Conservation (phyloP, 2,888 invertebrate species). For the Elmis aenea region DNA sequence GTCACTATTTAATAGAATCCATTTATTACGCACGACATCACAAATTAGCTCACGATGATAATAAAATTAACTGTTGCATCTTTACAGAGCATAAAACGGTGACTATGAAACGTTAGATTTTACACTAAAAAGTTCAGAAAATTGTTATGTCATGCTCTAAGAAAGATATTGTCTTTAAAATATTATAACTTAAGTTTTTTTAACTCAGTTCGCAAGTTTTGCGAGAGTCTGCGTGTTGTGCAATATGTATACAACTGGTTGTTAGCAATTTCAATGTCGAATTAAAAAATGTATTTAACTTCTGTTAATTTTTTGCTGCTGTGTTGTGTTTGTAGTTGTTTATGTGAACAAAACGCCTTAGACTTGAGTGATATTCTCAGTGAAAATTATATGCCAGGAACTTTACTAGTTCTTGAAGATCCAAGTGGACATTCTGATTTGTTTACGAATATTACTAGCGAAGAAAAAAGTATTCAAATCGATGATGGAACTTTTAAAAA, state of each 20-base stretch:
- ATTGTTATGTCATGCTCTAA: constrained; percentile 12
- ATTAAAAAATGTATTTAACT: no score
- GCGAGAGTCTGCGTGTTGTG: no score
- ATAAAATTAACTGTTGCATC: not conserved
- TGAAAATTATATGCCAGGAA: constrained; percentile 65
- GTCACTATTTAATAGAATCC: no score
- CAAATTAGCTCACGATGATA: not conserved
- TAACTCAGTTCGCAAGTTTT: no score
- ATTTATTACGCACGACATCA: no score
- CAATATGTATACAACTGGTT: no score
- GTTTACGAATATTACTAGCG: constrained; percentile 2
- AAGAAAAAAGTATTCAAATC: no score
- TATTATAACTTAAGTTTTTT: constrained; percentile 1
- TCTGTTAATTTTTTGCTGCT: no score
- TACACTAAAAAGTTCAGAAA: constrained; percentile 14
- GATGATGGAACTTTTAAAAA: constrained; percentile 56
- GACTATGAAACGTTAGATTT: constrained; percentile 8
- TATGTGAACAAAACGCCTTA: no score
- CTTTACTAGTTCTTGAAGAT: constrained; percentile 52
- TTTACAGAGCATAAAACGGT: not conserved
- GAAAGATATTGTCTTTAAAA: no score
- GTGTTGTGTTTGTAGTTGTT: no score
- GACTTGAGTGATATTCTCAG: constrained; percentile 64
- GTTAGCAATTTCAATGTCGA: no score
- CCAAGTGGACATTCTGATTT: constrained; percentile 28